Evolutionary conservation across 2,797 vertebrate species (phyloP).

Genomic region (Alectoris magna): DNA sequence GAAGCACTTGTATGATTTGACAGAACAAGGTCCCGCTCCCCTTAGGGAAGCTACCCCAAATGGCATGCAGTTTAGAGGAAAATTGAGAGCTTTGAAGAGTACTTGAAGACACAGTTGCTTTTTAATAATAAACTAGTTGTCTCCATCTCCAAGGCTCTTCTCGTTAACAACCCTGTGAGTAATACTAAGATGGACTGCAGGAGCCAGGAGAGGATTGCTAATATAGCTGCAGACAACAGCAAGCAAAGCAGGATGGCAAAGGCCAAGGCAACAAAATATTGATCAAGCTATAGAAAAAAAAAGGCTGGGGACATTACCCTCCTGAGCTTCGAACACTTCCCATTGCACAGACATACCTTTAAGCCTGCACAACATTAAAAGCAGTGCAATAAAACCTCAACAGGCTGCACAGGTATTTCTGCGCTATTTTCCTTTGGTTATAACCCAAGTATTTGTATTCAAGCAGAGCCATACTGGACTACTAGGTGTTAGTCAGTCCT

Average conservation of each 20-base stretch:
- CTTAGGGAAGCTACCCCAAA: slow-evolving; percentile 29
- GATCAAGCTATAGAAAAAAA: background rate
- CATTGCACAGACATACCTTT: background rate
- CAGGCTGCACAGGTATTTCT: background rate
- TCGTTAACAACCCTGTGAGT: slow-evolving; percentile 42
- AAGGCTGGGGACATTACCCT: background rate
- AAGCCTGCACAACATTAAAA: background rate
- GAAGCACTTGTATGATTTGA: slow-evolving; percentile 33
- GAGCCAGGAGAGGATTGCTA: slow-evolving; percentile 1
- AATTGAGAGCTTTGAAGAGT: slow-evolving; percentile 25
- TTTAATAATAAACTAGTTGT: slow-evolving; percentile 44
- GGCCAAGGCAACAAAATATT: background rate
- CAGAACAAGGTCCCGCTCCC: background rate
- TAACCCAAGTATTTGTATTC: background rate
- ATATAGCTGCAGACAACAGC: slow-evolving; percentile 27
- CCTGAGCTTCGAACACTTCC: background rate
- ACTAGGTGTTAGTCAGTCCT: background rate
- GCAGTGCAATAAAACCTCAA: background rate
- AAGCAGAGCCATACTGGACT: slow-evolving; percentile 3
- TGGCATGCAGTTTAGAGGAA: background rate
- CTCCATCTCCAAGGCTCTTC: slow-evolving; percentile 53
- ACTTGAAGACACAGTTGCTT: slow-evolving; percentile 50
- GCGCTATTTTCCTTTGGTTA: background rate
- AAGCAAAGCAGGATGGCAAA: slow-evolving; percentile 19
- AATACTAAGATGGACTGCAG: background rate